phyloP scores from a whole-genome alignment of 1,140 invertebrate species.

The Laupala kohalensis region DNA sequence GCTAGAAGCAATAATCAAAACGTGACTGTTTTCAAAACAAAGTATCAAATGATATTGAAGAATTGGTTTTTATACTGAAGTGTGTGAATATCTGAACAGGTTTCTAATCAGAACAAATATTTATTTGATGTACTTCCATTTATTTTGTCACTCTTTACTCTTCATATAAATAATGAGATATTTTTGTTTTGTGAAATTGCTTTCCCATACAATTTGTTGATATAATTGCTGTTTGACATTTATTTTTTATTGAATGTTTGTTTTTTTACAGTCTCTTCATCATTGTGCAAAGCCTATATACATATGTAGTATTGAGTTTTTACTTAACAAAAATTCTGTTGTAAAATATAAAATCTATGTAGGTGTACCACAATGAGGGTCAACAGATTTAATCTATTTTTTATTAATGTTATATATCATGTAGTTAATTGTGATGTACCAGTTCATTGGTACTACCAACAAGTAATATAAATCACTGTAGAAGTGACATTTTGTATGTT shows the following conservation, averaged over 20 bases:
- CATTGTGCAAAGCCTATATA: too few relatives aligned
- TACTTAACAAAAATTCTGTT: too few relatives aligned
- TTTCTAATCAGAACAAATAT: too few relatives aligned
- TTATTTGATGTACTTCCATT: too few relatives aligned
- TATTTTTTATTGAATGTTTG: too few relatives aligned
- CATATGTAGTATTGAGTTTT: too few relatives aligned
- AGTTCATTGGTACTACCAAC: neutral
- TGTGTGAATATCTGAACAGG: neutral
- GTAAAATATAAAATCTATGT: neutral
- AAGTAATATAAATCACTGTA: neutral
- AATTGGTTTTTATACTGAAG: neutral
- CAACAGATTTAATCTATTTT: neutral
- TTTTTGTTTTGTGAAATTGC: too few relatives aligned
- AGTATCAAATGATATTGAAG: neutral
- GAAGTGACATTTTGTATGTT: neutral
- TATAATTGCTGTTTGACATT: too few relatives aligned
- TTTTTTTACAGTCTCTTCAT: too few relatives aligned
- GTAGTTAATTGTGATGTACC: neutral
- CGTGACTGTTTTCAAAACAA: neutral
- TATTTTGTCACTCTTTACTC: too few relatives aligned
- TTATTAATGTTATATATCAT: neutral
- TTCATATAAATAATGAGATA: too few relatives aligned
- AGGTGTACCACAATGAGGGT: neutral
- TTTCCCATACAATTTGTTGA: too few relatives aligned
- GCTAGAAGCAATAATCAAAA: neutral